These are phyloP conservation scores for Nicator chloris DNA, from an alignment of 2,113 vertebrate genomes.

Conservation along the genomic window DNA sequence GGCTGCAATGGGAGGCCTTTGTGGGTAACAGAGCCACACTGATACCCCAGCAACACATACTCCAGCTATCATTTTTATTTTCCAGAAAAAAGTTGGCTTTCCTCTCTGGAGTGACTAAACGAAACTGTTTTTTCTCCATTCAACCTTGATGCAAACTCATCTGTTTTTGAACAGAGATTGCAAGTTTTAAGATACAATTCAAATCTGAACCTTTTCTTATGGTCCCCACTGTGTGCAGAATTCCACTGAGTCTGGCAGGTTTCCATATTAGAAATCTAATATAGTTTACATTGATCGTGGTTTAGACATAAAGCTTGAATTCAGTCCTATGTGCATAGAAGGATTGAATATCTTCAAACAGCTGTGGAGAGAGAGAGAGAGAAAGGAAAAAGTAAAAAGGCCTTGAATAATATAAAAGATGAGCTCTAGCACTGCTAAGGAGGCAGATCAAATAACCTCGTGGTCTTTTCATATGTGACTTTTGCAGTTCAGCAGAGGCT, in stretches of 20 bases:
- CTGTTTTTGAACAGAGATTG: neutral
- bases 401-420: neutral
- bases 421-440: neutral
- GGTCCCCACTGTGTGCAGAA: neutral
- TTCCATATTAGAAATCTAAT: neutral
- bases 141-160: neutral
- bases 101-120: neutral
- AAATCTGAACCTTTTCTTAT: neutral
- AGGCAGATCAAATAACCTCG: neutral
- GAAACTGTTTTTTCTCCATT: neutral
- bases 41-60: neutral
- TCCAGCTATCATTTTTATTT: neutral
- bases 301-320: neutral
- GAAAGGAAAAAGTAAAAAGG: neutral
- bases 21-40: neutral
- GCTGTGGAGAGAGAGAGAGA: neutral
- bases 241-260: neutral
- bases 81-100: neutral
- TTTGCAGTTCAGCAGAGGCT: neutral
- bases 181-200: neutral
- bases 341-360: neutral
- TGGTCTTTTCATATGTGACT: neutral
- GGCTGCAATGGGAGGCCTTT: neutral
- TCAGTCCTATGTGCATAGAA: neutral
- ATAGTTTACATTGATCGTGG: neutral